These are phyloP conservation scores for Acleris holmiana DNA, from an alignment of 2,888 invertebrate species.

Conservation along the genomic window DNA sequence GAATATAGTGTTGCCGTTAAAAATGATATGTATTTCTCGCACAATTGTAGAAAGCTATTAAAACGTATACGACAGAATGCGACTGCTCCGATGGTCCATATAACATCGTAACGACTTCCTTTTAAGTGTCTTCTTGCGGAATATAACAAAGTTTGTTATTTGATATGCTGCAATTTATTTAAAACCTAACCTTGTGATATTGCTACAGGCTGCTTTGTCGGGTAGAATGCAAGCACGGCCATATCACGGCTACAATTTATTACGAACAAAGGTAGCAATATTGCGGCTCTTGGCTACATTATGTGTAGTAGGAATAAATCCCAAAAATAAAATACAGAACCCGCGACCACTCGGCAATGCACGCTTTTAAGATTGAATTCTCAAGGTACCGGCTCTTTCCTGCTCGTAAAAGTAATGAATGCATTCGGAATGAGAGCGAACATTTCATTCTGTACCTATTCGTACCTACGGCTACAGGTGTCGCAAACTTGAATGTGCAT, in stretches of 20 bases:
- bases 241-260: conserved; percentile 2
- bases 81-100: conserved; percentile 61
- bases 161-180: conserved; percentile 27
- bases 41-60: conserved; percentile 64
- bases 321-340: conserved; percentile 10
- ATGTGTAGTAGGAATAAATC: conserved; percentile 17
- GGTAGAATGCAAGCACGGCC: not conserved
- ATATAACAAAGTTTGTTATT: conserved; percentile 42
- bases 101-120: conserved; percentile 67
- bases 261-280: conserved; percentile 19
- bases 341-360: conserved; percentile 11
- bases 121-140: conserved; percentile 54
- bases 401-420: conserved; percentile 30
- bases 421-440: conserved; percentile 19
- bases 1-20: conserved; percentile 63
- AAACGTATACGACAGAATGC: conserved; percentile 63
- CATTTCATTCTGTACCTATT: conserved; percentile 1
- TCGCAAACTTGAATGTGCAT: conserved; percentile 24
- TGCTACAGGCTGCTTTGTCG: not conserved
- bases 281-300: conserved; percentile 16
- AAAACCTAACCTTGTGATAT: not conserved
- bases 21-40: conserved; percentile 68
- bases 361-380: conserved; percentile 25
- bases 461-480: conserved; percentile 21
- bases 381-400: conserved; percentile 8